phyloP scores from a whole-genome alignment of 2,888 invertebrate genomes.

The Amblyjoppa proteus region DNA sequence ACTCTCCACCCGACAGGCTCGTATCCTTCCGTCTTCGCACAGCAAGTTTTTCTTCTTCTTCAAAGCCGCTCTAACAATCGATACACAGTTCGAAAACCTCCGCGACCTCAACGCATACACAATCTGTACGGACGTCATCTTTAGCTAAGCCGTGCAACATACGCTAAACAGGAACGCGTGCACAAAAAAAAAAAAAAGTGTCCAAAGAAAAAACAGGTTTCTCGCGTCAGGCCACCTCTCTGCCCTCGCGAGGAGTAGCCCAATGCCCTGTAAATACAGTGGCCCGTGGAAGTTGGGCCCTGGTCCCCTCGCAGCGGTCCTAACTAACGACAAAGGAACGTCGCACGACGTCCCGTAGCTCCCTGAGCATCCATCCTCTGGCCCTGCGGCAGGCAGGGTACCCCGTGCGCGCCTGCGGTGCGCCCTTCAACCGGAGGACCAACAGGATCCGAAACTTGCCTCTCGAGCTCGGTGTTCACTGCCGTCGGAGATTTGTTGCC shows the following conservation, averaged over 20 bases:
- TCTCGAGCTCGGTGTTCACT: conserved; percentile 69
- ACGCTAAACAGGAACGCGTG: conserved; percentile 42
- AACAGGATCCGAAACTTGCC: conserved; percentile 55
- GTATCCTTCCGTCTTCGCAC: conserved; percentile 32
- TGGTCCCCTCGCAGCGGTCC: conserved; percentile 45
- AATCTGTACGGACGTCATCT: conserved; percentile 51
- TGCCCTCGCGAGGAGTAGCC: conserved; percentile 4
- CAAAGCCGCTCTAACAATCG: conserved; percentile 46
- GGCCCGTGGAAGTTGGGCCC: conserved; percentile 51
- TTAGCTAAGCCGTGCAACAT: conserved; percentile 10
- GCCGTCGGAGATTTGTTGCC: conserved; percentile 78
- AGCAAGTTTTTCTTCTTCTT: conserved; percentile 8
- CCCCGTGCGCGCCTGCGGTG: conserved; percentile 54
- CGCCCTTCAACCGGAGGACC: conserved; percentile 46
- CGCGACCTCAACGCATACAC: conserved; percentile 28
- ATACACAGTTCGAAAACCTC: conserved; percentile 47
- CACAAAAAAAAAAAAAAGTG: conserved; percentile 7
- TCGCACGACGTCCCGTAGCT: conserved; percentile 66
- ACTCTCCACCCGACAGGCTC: conserved; percentile 11
- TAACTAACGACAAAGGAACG: conserved; percentile 66
- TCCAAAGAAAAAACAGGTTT: conserved; percentile 7
- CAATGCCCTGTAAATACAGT: conserved; percentile 56
- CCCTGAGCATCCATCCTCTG: conserved; percentile 58
- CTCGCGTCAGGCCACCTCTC: conserved; percentile 25
- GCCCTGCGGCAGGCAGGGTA: conserved; percentile 25